Evolutionary conservation across 1,140 invertebrate species (phyloP).

Genomic region (Telenomus remus): DNA sequence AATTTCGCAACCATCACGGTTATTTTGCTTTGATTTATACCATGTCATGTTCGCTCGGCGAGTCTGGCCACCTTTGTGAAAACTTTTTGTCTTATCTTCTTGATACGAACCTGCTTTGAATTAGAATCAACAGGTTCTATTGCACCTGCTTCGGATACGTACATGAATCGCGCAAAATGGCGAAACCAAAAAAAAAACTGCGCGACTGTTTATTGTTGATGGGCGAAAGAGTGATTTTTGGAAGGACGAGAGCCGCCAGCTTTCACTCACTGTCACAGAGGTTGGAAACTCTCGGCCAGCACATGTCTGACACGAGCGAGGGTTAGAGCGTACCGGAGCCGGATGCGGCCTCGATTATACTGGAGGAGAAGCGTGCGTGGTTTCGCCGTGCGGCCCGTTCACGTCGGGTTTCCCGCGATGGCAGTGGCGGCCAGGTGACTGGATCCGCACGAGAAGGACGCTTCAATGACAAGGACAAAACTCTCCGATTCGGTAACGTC

Average conservation of each 20-base stretch:
- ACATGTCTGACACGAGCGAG: constrained; percentile 24
- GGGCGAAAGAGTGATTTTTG: too few species aligned
- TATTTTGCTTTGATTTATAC: constrained; percentile 12
- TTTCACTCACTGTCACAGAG: constrained; percentile 14
- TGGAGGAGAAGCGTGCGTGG: constrained; percentile 43
- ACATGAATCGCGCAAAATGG: too few species aligned
- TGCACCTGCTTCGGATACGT: background rate
- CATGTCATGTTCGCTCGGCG: background rate
- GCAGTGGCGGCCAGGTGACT: constrained; percentile 48
- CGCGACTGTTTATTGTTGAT: too few species aligned
- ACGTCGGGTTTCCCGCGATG: constrained; percentile 44
- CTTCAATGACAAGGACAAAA: constrained; percentile 27
- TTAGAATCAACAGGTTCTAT: constrained; percentile 23
- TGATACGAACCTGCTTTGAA: constrained; percentile 1
- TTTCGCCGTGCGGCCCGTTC: constrained; percentile 47
- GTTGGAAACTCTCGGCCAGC: constrained; percentile 4
- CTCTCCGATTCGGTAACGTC: constrained; percentile 20
- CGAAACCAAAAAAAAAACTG: too few species aligned
- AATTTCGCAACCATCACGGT: constrained; percentile 2
- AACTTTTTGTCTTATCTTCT: background rate
- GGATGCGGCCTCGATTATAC: constrained; percentile 51
- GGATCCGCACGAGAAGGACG: constrained; percentile 30
- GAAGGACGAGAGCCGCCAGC: background rate
- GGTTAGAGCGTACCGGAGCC: constrained; percentile 35
- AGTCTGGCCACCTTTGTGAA: constrained; percentile 7